Evolutionary conservation across 2,888 invertebrate genomes (phyloP), one percentile per base, ranked within the genome.

Genomic region (Gerosis bhagava): DNA sequence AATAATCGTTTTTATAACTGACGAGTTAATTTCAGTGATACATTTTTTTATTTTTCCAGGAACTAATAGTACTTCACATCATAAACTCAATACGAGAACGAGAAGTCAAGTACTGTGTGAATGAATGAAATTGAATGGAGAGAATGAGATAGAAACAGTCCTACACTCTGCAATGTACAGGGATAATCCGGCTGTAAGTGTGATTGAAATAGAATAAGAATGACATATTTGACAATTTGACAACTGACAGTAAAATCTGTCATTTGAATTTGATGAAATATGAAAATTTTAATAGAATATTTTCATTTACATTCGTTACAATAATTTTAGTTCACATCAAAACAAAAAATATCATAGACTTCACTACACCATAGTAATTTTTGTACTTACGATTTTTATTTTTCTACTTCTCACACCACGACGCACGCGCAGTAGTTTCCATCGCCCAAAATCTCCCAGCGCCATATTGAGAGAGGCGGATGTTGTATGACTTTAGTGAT

Each of bases 401-500:
- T 77, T 74, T 70, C 73, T 77, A 70, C 71, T 73, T 79, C 71
- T 79, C 75, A 70, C n/a, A n/a, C n/a, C 73, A 80, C 82, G 84
- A 87, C 88, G 88, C 88, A 88, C 86, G 87, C 88, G 88, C 87
- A 88, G 82, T 81, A 87, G 79, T 44, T 75, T 76, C 81, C 83
- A 76, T 84, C 83, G 82, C 84, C 86, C 83, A 88, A 90, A 90
- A 90, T 89, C 90, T 86, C 90, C 86, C 83, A 91, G 91, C 92
- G 93, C 93, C 93, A 93, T 93, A 92, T 93, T 93, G 92, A 91
- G 88, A 90, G 91, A 92, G 92, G 92, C 92, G 92, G 92, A 92
- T 91, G 92, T 92, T 90, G 90, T 91, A 88, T 89, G 87, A 87
- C 86, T 88, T 82, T 87, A 88, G 83, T 87, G 82, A 86, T 81